Conservation (phyloP, 1,140 invertebrate genomes). For the Brachionus paranguensis region DNA sequence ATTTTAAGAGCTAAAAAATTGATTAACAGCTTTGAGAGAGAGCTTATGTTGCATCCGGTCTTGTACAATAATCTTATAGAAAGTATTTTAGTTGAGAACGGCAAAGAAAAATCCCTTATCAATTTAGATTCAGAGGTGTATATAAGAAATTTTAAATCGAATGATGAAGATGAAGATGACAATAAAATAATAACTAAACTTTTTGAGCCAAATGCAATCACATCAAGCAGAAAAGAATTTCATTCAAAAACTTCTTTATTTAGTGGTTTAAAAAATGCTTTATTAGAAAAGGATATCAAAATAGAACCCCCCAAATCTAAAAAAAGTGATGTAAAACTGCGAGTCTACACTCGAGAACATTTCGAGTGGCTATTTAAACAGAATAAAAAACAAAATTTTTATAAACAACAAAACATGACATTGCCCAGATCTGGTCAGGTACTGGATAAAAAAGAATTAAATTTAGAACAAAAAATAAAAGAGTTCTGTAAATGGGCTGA, state of each 20-base stretch:
- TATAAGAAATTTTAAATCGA: neutral
- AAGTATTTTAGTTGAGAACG: neutral
- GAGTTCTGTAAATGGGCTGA: constrained; percentile 7
- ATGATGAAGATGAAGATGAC: neutral
- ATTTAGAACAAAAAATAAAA: constrained; percentile 27
- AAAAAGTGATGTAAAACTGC: neutral
- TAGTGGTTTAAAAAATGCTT: neutral
- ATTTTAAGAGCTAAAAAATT: neutral
- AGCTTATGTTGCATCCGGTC: neutral
- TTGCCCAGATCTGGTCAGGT: too few relatives aligned
- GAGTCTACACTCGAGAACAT: neutral
- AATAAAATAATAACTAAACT: constrained; percentile 6
- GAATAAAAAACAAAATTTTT: neutral
- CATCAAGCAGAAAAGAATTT: neutral
- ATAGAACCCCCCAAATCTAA: neutral
- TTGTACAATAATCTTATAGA: neutral
- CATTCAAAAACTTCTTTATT: constrained; percentile 1
- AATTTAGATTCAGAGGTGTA: neutral
- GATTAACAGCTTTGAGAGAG: neutral
- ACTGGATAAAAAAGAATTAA: neutral
- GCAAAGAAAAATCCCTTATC: neutral
- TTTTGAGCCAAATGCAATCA: neutral
- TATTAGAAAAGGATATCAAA: neutral
- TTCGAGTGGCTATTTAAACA: constrained; percentile 1
- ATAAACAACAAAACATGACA: neutral